Evolutionary conservation across 2,888 invertebrate genomes (phyloP).

Genomic region (Drosophila nr. medialis): DNA sequence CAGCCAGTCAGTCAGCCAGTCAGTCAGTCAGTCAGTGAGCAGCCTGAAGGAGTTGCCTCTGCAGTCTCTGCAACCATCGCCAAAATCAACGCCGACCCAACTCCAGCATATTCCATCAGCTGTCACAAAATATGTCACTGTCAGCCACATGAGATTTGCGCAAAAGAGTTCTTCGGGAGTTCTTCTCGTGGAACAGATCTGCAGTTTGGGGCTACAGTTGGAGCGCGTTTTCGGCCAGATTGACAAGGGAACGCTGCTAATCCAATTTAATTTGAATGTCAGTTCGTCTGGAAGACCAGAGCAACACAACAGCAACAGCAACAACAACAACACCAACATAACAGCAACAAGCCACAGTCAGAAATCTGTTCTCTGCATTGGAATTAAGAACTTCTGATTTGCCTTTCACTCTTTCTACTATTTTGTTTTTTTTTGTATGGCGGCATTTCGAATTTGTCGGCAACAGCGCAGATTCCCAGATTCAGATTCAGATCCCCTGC

Average conservation of each 20-base stretch:
- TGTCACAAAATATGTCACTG: slow-evolving; percentile 84
- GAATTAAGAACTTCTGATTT: slow-evolving; percentile 67
- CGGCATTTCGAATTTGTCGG: slow-evolving; percentile 72
- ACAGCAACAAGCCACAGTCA: slow-evolving; percentile 16
- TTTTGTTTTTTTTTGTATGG: slow-evolving; percentile 29
- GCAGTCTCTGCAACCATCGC: slow-evolving; percentile 11
- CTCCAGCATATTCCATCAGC: slow-evolving; percentile 82
- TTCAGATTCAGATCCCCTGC: slow-evolving; percentile 6
- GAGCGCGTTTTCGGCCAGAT: slow-evolving; percentile 65
- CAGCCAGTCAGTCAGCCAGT: slow-evolving; percentile 7
- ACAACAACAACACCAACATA: slow-evolving; percentile 21
- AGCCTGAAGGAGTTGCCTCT: slow-evolving; percentile 10
- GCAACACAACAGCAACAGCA: slow-evolving; percentile 38
- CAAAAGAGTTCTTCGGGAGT: slow-evolving; percentile 42
- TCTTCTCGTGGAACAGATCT: slow-evolving; percentile 22
- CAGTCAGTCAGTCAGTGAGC: not conserved
- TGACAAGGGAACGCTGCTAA: slow-evolving; percentile 83
- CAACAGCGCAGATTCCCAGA: slow-evolving; percentile 41
- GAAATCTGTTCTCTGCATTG: slow-evolving; percentile 34
- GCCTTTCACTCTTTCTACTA: slow-evolving; percentile 63
- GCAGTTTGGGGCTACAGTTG: slow-evolving; percentile 37
- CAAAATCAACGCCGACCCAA: slow-evolving; percentile 50
- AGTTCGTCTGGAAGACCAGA: slow-evolving; percentile 83
- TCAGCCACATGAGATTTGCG: slow-evolving; percentile 82
- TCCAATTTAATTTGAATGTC: slow-evolving; percentile 84